These are phyloP conservation scores for Nymphalis io DNA, from an alignment of 1,140 invertebrate species.

Conservation along the genomic window DNA sequence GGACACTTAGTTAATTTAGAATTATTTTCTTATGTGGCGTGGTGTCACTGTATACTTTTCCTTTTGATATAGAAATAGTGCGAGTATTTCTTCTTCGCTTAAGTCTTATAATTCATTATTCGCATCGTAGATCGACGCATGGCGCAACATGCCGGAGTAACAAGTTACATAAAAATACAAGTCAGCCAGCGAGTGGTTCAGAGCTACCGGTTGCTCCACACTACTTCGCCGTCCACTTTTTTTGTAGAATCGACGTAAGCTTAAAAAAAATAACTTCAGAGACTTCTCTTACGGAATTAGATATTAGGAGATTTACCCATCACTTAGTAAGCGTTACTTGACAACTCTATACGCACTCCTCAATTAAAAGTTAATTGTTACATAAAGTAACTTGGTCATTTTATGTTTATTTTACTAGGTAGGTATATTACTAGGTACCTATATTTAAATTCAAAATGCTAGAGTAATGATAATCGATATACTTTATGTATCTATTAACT, in stretches of 20 bases:
- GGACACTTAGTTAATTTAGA: no score
- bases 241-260: constrained; percentile 32
- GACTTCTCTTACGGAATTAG: neutral
- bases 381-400: no score
- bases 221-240: constrained; percentile 40
- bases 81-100: neutral
- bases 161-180: constrained; percentile 74
- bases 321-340: neutral
- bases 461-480: no score
- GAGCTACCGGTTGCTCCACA: constrained; percentile 40
- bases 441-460: no score
- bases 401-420: no score
- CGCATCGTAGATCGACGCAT: constrained; percentile 39
- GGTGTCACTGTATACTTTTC: neutral
- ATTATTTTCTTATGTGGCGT: neutral
- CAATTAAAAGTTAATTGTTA: neutral
- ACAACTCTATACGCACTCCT: neutral
- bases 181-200: constrained; percentile 25
- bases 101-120: constrained; percentile 24
- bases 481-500: no score
- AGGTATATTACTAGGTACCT: no score
- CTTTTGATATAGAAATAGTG: constrained; percentile 7
- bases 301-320: neutral
- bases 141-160: constrained; percentile 53
- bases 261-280: neutral